Percentiles rank a stretch among this genome's conserved stretches.
phyloP scores from a whole-genome alignment of 2,113 vertebrate species.

The Turdus rufiventris region DNA sequence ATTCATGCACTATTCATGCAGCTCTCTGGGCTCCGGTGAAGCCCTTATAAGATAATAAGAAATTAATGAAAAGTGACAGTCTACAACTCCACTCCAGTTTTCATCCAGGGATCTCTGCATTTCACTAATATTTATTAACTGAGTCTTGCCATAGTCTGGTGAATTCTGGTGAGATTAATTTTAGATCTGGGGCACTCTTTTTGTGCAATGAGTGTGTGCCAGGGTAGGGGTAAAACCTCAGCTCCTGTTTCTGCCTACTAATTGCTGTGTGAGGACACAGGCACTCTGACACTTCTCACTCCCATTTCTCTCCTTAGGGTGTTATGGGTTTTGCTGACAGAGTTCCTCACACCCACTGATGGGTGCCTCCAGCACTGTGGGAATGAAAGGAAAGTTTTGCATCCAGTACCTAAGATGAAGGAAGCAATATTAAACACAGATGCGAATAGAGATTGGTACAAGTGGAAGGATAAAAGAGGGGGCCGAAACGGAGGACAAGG shows the following conservation, averaged over 20 bases:
- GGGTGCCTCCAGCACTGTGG: neutral
- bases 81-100: conserved; percentile 20
- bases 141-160: neutral
- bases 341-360: neutral
- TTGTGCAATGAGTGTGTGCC: neutral
- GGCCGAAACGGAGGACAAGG: neutral
- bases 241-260: neutral
- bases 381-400: neutral
- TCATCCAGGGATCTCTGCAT: conserved; percentile 8
- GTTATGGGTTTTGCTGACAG: neutral
- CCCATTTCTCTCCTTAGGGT: neutral
- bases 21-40: conserved; percentile 40
- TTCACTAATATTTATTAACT: conserved; percentile 53
- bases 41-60: conserved; percentile 55
- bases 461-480: neutral
- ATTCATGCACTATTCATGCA: conserved; percentile 53
- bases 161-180: neutral
- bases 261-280: neutral
- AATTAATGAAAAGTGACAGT: conserved; percentile 53
- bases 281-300: neutral
- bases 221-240: neutral
- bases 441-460: neutral
- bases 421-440: neutral
- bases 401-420: neutral
- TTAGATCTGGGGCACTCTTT: neutral